These are phyloP conservation scores for Echiichthys vipera DNA, from an alignment of 2,797 vertebrate species.

Conservation along the genomic window DNA sequence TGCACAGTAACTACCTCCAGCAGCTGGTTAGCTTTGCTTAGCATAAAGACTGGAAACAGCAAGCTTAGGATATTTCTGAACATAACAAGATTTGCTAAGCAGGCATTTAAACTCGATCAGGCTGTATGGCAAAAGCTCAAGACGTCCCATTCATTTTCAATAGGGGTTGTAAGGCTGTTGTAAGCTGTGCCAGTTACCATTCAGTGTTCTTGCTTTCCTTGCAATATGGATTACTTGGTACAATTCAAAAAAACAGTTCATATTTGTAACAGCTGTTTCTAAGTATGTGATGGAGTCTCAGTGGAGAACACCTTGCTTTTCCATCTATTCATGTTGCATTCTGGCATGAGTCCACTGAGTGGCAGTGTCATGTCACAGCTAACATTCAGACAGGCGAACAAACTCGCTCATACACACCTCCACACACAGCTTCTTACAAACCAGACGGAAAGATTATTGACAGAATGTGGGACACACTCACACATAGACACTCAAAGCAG, in stretches of 20 bases:
- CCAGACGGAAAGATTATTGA: slow-evolving; percentile 55
- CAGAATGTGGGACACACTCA: slow-evolving; percentile 31
- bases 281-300: slow-evolving; percentile 16
- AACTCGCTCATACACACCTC: slow-evolving; percentile 10
- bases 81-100: neutral
- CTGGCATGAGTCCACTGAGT: slow-evolving; percentile 75
- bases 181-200: neutral
- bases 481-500: slow-evolving; percentile 21
- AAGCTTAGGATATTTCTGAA: neutral
- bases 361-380: slow-evolving; percentile 77
- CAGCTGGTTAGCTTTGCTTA: neutral
- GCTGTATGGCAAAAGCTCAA: no score
- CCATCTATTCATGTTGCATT: slow-evolving; percentile 60
- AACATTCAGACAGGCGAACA: slow-evolving; percentile 15
- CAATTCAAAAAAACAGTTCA: slow-evolving; percentile 21
- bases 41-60: neutral
- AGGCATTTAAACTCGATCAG: no score
- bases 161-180: no score
- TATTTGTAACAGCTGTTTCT: slow-evolving; percentile 38
- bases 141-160: no score
- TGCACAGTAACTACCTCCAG: neutral
- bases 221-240: slow-evolving; percentile 13
- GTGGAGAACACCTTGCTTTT: neutral
- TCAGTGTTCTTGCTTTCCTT: slow-evolving; percentile 3
- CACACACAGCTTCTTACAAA: slow-evolving; percentile 22